Percentiles rank a stretch among this genome's conserved stretches.
Conservation (phyloP, 2,113 vertebrate species). For the Apus apus region DNA sequence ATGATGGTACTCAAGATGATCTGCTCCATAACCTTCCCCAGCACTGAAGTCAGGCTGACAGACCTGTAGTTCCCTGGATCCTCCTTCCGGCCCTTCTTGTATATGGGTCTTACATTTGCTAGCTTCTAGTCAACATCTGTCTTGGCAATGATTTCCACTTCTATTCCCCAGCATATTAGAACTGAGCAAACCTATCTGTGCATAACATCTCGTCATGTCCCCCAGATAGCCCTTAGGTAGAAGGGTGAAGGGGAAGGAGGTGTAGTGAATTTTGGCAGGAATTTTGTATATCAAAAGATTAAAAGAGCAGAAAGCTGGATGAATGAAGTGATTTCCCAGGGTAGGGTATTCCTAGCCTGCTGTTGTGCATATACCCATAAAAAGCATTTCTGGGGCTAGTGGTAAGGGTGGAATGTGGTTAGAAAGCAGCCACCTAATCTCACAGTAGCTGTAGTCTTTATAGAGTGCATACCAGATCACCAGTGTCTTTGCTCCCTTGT, state of each 20-base stretch:
- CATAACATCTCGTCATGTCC: not conserved
- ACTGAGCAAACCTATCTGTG: not conserved
- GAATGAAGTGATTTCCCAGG: not conserved
- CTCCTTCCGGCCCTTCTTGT: no score
- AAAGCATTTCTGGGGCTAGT: not conserved
- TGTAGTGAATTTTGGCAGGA: not conserved
- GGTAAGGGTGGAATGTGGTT: not conserved
- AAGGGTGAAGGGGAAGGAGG: not conserved
- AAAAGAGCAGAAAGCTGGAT: not conserved
- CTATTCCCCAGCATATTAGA: not conserved
- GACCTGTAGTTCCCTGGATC: no score
- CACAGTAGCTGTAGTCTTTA: not conserved
- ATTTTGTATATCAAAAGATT: not conserved
- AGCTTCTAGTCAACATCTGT: not conserved
- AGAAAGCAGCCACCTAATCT: not conserved
- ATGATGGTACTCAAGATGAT: no score
- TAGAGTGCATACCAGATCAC: accelerated
- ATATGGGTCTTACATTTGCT: no score
- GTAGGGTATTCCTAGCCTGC: not conserved
- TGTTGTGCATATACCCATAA: not conserved
- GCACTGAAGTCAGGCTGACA: no score
- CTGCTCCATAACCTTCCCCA: no score
- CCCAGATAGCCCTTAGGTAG: not conserved
- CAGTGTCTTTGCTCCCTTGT: not conserved
- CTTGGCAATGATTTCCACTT: not conserved